phyloP scores from a whole-genome alignment of 2,888 invertebrate genomes.

The Drosophila nr. perissopoda region DNA sequence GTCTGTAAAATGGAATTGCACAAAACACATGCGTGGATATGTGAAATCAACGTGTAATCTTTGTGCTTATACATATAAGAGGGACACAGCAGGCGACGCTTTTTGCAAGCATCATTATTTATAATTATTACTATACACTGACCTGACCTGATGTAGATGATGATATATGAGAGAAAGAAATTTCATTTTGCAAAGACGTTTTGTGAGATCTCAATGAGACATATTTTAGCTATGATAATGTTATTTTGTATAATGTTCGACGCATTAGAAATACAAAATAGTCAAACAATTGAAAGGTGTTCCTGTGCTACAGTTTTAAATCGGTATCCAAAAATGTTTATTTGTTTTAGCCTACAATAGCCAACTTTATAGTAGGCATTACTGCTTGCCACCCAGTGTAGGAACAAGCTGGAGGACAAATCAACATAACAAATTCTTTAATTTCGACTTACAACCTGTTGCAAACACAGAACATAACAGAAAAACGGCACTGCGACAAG shows the following conservation, averaged over 20 bases:
- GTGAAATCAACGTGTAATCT: conserved; percentile 15
- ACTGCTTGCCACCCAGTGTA: conserved; percentile 29
- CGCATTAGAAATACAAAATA: not conserved
- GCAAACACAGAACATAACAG: conserved; percentile 48
- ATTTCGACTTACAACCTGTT: conserved; percentile 77
- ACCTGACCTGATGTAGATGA: not conserved
- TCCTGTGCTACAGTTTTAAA: not conserved
- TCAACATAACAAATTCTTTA: conserved; percentile 74
- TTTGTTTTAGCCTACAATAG: not conserved
- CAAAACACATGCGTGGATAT: conserved; percentile 13
- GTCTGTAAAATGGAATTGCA: conserved; percentile 23
- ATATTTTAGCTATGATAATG: not conserved
- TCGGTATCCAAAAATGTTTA: not conserved
- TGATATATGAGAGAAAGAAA: not conserved
- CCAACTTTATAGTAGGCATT: conserved; percentile 16
- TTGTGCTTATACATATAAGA: not conserved
- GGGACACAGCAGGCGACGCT: conserved; percentile 11
- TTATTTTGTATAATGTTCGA: not conserved
- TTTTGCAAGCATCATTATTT: conserved; percentile 10
- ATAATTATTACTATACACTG: not conserved
- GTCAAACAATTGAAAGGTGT: not conserved
- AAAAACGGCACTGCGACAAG: conserved; percentile 59
- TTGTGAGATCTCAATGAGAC: not conserved
- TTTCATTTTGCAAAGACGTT: not conserved
- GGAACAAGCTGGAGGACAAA: conserved; percentile 52